These are phyloP conservation scores for Leptinotarsa tumamoca DNA, from an alignment of 2,888 invertebrate species.

Conservation along the genomic window DNA sequence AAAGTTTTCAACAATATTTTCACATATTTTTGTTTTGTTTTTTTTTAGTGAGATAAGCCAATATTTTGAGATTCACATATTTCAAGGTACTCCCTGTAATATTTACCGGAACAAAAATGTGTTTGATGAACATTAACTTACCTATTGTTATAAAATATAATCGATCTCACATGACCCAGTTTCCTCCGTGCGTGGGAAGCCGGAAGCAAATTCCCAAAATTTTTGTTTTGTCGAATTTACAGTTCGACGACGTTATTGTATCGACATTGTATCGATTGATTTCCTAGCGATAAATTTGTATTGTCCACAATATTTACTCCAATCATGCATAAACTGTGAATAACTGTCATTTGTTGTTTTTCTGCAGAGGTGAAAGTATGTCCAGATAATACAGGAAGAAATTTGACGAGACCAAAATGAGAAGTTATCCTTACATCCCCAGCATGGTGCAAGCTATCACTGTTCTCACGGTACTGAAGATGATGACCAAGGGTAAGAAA, in stretches of 20 bases:
- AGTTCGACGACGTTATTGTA: conserved; percentile 44
- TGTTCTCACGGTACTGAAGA: conserved; percentile 84
- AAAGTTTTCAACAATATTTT: too few species aligned
- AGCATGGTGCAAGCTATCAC: conserved; percentile 88
- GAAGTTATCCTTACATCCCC: conserved; percentile 70
- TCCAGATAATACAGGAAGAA: conserved; percentile 61
- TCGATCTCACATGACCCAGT: conserved; percentile 42
- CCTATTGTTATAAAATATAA: conserved; percentile 11
- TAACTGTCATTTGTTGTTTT: conserved; percentile 40
- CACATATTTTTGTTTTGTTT: too few species aligned
- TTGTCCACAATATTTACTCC: conserved; percentile 14
- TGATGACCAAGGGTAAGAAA: conserved; percentile 80
- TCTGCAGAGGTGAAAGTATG: conserved; percentile 62
- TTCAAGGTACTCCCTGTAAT: neutral
- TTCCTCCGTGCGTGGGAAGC: conserved; percentile 53
- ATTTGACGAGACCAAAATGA: conserved; percentile 69
- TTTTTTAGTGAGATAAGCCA: too few species aligned
- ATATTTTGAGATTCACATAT: neutral
- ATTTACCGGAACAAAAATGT: neutral
- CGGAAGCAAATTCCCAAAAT: conserved; percentile 50
- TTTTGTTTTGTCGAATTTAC: conserved; percentile 48
- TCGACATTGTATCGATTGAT: conserved; percentile 39
- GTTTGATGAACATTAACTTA: neutral
- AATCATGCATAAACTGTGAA: conserved; percentile 26
- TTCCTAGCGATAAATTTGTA: conserved; percentile 30